These are phyloP conservation scores for Nasonia longicornis DNA, from an alignment of 1,140 invertebrate genomes.

Conservation along the genomic window DNA sequence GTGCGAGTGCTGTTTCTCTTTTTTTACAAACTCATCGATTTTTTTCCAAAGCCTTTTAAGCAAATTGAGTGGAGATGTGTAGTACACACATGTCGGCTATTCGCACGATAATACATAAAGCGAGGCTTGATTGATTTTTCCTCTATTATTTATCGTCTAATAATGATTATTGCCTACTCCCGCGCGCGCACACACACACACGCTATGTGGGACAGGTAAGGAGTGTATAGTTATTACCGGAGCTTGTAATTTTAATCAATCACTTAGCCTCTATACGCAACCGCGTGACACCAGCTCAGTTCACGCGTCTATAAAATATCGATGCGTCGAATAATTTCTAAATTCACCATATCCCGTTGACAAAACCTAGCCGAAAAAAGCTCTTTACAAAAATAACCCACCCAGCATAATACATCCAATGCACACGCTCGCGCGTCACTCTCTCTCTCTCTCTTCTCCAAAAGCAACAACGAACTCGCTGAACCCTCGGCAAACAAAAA, in stretches of 20 bases:
- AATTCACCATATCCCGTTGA: too few species aligned
- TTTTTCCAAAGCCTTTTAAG: neutral
- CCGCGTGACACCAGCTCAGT: too few species aligned
- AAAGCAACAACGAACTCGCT: neutral
- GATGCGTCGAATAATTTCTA: too few species aligned
- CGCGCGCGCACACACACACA: neutral
- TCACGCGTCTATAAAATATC: too few species aligned
- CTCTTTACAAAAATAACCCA: too few species aligned
- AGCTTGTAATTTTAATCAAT: conserved; percentile 3
- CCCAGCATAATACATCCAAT: too few species aligned
- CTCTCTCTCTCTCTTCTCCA: too few species aligned
- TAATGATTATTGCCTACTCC: conserved; percentile 20
- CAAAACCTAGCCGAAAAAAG: too few species aligned
- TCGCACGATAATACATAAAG: neutral
- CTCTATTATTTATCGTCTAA: conserved; percentile 10
- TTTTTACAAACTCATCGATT: conserved; percentile 31
- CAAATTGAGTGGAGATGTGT: neutral
- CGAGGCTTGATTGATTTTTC: neutral
- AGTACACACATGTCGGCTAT: neutral
- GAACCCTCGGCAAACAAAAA: neutral
- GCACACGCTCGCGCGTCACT: too few species aligned
- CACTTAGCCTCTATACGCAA: neutral
- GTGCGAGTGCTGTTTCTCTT: neutral
- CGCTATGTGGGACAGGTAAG: conserved; percentile 13
- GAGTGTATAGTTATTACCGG: neutral